Base-by-base conservation (phyloP, 2,113 vertebrate species). In the Dicentrarchus labrax region DNA sequence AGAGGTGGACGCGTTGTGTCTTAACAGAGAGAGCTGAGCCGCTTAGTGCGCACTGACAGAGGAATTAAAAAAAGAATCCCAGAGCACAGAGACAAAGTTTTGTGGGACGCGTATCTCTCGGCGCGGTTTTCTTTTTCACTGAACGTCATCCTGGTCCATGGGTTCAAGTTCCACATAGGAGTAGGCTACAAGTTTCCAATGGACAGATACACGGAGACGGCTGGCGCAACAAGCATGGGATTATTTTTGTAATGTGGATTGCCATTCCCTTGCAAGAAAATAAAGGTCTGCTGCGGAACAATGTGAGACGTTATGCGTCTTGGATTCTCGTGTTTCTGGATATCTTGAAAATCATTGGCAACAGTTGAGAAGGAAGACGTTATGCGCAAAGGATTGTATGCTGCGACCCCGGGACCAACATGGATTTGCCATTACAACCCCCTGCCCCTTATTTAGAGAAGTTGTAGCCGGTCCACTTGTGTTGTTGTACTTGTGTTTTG, bases 211-310 rank as follows among this genome's bases (percentile, higher is more conserved):
- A 90, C 85, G 91, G 87, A 93, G 83, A 85, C 83, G 85, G 62
- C 84, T 86, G 92, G 87, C 88, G 82, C 85, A 86, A 86, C 84
- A 88, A 92, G 85, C 89, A 95, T 95, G 94, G 95, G 86, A 96
- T 93, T 95, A 94, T 90, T 88, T 87, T 72, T 93, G 93, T 94
- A 93, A 95, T 95, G 95, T 93, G 95, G 94, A 94, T 94, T 92
- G 92, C 83, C 82, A 90, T 54, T 82, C n/a, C 75, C 17, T 69
- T 75, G 84, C 91, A 93, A 81, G 89, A 91, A 88, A 89, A 83
- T 80, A 84, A 85, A 87, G 83, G 81, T 89, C 86, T 87, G 81
- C 84, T 86, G 81, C 88, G 91, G 90, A 94, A 95, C 90, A 93
- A 95, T 95, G 95, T 94, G 93, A 94, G 78, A 86, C 87, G 92